phyloP scores from a whole-genome alignment of 92 coral and sea anemone genomes.

The Heliopora coerulea region DNA sequence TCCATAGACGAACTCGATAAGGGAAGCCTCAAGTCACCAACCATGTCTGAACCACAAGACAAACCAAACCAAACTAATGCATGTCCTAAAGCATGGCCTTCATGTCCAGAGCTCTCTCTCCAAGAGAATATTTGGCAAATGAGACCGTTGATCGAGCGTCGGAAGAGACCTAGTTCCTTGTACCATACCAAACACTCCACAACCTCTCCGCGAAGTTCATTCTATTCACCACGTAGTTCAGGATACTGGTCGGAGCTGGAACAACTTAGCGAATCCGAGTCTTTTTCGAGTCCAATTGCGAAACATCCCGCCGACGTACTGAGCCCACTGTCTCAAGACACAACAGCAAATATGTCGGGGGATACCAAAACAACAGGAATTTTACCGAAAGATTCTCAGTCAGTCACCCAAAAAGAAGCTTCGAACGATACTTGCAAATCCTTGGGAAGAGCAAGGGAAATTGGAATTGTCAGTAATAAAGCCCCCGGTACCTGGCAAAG shows the following conservation, averaged over 20 bases:
- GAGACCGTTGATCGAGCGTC: slow-evolving; percentile 28
- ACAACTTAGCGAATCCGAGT: slow-evolving; percentile 37
- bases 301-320: slow-evolving; percentile 13
- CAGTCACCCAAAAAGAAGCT: not conserved
- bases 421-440: not conserved
- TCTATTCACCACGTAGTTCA: slow-evolving; percentile 39
- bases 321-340: slow-evolving; percentile 11
- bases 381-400: not conserved
- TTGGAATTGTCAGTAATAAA: not conserved
- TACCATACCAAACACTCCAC: slow-evolving; percentile 31
- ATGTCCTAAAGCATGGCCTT: slow-evolving; percentile 34
- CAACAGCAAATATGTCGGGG: not conserved
- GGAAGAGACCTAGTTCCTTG: slow-evolving; percentile 37
- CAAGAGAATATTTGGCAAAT: slow-evolving; percentile 41
- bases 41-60: slow-evolving; percentile 15
- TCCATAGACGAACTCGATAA: slow-evolving; percentile 30
- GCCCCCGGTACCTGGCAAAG: slow-evolving; percentile 5
- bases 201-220: slow-evolving; percentile 27
- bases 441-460: not conserved
- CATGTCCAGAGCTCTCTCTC: slow-evolving; percentile 35
- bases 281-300: slow-evolving; percentile 11
- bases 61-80: not conserved
- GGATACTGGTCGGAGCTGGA: slow-evolving; percentile 44
- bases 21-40: slow-evolving; percentile 23
- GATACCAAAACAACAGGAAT: not conserved